phyloP scores from a whole-genome alignment of 1,140 invertebrate genomes.

The Stenopsyche tienmushanensis region DNA sequence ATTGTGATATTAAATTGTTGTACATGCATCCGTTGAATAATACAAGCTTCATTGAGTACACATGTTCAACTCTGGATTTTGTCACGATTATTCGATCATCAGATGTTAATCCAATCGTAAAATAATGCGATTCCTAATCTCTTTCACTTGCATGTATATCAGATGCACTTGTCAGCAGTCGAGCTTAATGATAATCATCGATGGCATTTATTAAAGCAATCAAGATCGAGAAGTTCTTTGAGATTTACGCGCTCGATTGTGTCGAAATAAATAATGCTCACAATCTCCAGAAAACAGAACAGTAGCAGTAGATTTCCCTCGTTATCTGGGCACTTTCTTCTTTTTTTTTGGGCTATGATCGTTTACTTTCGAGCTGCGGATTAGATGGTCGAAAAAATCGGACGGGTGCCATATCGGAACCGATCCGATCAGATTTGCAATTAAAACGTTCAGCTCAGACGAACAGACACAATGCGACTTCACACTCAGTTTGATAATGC shows the following conservation, averaged over 20 bases:
- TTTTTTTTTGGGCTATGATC: neutral
- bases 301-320: slow-evolving; percentile 14
- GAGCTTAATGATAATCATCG: neutral
- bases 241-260: slow-evolving; percentile 1
- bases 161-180: too few species aligned
- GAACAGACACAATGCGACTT: slow-evolving; percentile 12
- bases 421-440: slow-evolving; percentile 16
- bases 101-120: too few species aligned
- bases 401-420: neutral
- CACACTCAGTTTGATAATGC: too few species aligned
- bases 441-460: slow-evolving; percentile 21
- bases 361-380: slow-evolving; percentile 15
- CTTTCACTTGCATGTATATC: too few species aligned
- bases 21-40: too few species aligned
- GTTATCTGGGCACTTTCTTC: slow-evolving; percentile 7
- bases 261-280: neutral
- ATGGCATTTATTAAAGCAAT: neutral
- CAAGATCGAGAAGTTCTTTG: too few species aligned
- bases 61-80: too few species aligned
- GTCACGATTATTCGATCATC: too few species aligned
- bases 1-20: too few species aligned
- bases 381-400: slow-evolving; percentile 2
- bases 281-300: neutral
- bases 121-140: too few species aligned
- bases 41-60: too few species aligned